Conservation (phyloP, 1,140 invertebrate species). For the Hyposmocoma kahamanoa region DNA sequence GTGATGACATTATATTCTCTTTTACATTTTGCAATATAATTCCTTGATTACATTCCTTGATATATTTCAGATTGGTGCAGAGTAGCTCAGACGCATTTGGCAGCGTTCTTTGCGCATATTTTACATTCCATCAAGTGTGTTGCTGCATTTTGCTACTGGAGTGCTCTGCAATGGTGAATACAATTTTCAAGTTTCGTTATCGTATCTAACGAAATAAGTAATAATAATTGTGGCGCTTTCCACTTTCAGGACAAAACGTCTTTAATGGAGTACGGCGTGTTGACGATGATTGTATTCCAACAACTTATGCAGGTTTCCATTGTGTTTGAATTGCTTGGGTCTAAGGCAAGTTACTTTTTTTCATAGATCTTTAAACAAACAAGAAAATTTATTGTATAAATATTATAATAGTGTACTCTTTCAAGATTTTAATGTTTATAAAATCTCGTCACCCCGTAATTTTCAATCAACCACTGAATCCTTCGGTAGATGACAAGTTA, state of each 20-base stretch:
- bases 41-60: too few relatives aligned
- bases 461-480: too few relatives aligned
- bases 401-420: too few relatives aligned
- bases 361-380: too few relatives aligned
- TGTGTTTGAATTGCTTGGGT: constrained; percentile 9
- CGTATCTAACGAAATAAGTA: neutral
- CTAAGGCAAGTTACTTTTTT: neutral
- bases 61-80: too few relatives aligned
- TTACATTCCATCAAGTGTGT: constrained; percentile 10
- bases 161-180: constrained; percentile 6
- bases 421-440: too few relatives aligned
- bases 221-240: neutral
- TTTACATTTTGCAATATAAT: too few relatives aligned
- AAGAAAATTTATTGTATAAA: too few relatives aligned
- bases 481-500: too few relatives aligned
- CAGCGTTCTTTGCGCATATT: neutral
- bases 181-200: neutral
- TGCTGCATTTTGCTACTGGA: constrained; percentile 6
- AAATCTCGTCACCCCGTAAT: too few relatives aligned
- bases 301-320: constrained; percentile 10
- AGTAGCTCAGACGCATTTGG: constrained; percentile 10
- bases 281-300: constrained; percentile 9
- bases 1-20: too few relatives aligned
- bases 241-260: constrained; percentile 6
- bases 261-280: constrained; percentile 3